phyloP scores from a whole-genome alignment of 2,797 vertebrate species.

The Trachurus trachurus region DNA sequence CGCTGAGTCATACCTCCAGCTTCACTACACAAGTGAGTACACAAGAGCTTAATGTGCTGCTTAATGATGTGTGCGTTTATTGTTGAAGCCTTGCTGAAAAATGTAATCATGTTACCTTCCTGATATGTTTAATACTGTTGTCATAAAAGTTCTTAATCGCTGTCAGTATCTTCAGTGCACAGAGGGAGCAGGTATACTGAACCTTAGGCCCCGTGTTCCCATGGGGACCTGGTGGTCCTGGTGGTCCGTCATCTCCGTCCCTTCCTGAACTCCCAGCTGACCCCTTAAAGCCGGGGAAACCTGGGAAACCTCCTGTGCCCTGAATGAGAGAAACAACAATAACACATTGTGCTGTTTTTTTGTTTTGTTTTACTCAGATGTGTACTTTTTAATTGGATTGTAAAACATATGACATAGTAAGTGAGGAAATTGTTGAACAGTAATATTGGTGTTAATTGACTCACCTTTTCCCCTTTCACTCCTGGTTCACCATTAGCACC shows the following conservation, averaged over 20 bases:
- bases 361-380: too few relatives aligned
- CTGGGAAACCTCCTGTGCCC: conserved; percentile 89
- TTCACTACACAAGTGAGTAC: too few relatives aligned
- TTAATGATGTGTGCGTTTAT: neutral
- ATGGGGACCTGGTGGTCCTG: conserved; percentile 81
- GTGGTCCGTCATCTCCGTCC: conserved; percentile 79
- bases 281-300: conserved; percentile 92
- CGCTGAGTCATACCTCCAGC: conserved; percentile 1
- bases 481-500: conserved; percentile 85
- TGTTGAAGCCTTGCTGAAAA: neutral
- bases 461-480: conserved; percentile 90
- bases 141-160: neutral
- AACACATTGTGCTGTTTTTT: neutral
- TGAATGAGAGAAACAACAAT: conserved; percentile 57
- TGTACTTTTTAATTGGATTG: neutral
- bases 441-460: conserved; percentile 17
- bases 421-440: neutral
- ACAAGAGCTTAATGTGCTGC: too few relatives aligned
- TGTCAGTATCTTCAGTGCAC: neutral
- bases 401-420: neutral
- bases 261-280: conserved; percentile 84
- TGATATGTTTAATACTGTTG: neutral
- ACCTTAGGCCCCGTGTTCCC: conserved; percentile 89
- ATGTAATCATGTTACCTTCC: neutral
- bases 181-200: neutral